These are phyloP conservation scores for Pyrocoelia pectoralis DNA, from an alignment of 2,888 invertebrate species.

Conservation along the genomic window DNA sequence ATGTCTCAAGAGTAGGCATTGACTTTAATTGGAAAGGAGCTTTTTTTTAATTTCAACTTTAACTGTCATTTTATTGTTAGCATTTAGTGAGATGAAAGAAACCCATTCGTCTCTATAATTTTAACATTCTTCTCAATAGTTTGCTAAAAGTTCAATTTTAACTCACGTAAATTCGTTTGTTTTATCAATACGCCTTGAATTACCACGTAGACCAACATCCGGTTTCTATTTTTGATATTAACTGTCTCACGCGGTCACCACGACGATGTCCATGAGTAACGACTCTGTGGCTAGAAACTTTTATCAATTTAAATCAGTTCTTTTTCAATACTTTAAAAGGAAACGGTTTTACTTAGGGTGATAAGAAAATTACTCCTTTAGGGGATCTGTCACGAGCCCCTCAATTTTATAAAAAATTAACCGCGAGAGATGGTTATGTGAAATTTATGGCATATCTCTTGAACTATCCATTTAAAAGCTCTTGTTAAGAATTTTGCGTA, in stretches of 20 bases:
- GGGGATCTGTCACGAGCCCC: no score
- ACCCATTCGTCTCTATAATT: neutral
- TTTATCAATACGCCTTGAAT: neutral
- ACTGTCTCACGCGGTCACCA: neutral
- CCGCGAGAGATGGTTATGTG: constrained; percentile 21
- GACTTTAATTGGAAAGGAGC: constrained; percentile 30
- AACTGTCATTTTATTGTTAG: constrained; percentile 32
- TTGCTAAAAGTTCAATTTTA: neutral
- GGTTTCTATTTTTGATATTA: neutral
- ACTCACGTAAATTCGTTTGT: neutral
- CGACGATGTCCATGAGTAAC: neutral
- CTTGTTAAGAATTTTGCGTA: constrained; percentile 34
- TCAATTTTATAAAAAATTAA: no score
- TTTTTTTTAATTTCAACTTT: constrained; percentile 21
- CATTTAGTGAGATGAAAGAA: neutral
- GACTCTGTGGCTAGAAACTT: neutral
- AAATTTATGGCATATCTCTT: constrained; percentile 24
- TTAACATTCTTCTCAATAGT: neutral
- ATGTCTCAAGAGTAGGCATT: constrained; percentile 47
- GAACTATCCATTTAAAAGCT: constrained; percentile 22
- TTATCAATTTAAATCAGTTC: neutral
- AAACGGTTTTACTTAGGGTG: neutral
- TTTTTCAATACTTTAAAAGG: neutral
- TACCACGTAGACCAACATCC: neutral
- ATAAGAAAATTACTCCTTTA: no score